Percentiles rank a stretch among this genome's conserved stretches.
These are phyloP conservation scores for Venturia canescens DNA, from an alignment of 1,140 invertebrate genomes.

Conservation along the genomic window DNA sequence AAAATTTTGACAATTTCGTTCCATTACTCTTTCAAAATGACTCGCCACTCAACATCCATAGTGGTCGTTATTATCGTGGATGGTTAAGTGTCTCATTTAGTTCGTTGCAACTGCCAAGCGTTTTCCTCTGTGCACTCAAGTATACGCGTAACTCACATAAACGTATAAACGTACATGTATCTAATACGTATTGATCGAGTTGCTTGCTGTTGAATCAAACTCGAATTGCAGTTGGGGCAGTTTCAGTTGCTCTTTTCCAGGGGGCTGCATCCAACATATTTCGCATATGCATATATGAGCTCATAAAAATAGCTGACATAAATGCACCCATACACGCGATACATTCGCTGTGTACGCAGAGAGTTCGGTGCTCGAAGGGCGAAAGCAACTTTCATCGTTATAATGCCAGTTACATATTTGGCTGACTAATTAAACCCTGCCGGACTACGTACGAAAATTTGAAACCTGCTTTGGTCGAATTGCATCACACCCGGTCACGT, in stretches of 20 bases:
- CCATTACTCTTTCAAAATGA: conserved; percentile 41
- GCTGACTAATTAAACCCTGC: conserved; percentile 49
- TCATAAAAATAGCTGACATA: background rate
- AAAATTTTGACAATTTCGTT: conserved; percentile 27
- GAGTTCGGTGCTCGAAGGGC: background rate
- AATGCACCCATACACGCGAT: background rate
- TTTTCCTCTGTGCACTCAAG: background rate
- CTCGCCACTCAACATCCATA: conserved; percentile 44
- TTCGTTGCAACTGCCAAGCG: conserved; percentile 16
- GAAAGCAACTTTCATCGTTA: conserved; percentile 20
- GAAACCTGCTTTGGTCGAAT: conserved; percentile 45
- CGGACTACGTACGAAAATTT: conserved; percentile 42
- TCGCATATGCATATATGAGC: background rate
- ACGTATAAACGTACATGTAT: background rate
- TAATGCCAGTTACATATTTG: conserved; percentile 49
- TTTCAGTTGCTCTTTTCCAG: conserved; percentile 12
- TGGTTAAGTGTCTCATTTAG: conserved; percentile 43
- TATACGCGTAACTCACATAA: conserved; percentile 4
- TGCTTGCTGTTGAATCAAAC: background rate
- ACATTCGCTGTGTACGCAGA: background rate
- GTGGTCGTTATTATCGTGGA: conserved; percentile 44
- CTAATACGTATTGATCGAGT: background rate
- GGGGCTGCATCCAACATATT: background rate
- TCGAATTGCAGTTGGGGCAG: conserved; percentile 11
- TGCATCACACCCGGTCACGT: conserved; percentile 45